Base-by-base conservation (phyloP, 2,888 invertebrate species). In the Drosophila macrospina region DNA sequence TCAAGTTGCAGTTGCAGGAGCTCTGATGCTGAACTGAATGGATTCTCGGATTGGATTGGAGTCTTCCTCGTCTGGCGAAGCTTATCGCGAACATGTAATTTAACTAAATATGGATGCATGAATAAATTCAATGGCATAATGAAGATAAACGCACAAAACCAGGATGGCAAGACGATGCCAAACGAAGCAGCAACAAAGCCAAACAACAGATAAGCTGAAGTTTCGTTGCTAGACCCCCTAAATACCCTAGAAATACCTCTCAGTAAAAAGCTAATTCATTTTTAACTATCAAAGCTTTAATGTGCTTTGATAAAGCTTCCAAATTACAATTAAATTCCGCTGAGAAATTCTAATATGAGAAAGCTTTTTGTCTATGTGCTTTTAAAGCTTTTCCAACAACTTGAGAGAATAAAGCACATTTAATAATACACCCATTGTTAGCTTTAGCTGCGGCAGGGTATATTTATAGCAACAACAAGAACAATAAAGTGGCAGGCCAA, bases 91-190 rank as follows among this genome's bases (percentile, higher is more conserved):
- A 80, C 80, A 70, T 86, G 85, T 84, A 88, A 86, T 86, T 83
- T 83, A 69, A 56, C 84, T 75, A 87, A 84, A 86, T 88, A 84
- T 85, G 77, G 80, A 73, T 80, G 72, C 80, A 77, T 83, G 86
- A 79, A 82, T 83, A 83, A 78, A 85, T 82, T 83, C 83, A 83
- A 87, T 85, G 87, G 83, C 79, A 80, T 81, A 72, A 78, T 77
- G 77, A 86, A 85, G 77, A 72, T 73, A 75, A 83, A 77, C 80
- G 80, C 72, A 87, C 71, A 71, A 68, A 68, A n/a, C 55, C 45
- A 66, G 44, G 64, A 55, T 26, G 13, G 8, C 54, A 56, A 86
- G 54, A 47, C 44, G 39, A 41, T 45, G 37, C 54, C 59, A 54
- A 66, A 52, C 51, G 52, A 44, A 37, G 41, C 36, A 56, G 47